Percentiles rank a stretch among this genome's conserved stretches.
phyloP scores from a whole-genome alignment of 2,797 vertebrate species.

The Caiman crocodilus region DNA sequence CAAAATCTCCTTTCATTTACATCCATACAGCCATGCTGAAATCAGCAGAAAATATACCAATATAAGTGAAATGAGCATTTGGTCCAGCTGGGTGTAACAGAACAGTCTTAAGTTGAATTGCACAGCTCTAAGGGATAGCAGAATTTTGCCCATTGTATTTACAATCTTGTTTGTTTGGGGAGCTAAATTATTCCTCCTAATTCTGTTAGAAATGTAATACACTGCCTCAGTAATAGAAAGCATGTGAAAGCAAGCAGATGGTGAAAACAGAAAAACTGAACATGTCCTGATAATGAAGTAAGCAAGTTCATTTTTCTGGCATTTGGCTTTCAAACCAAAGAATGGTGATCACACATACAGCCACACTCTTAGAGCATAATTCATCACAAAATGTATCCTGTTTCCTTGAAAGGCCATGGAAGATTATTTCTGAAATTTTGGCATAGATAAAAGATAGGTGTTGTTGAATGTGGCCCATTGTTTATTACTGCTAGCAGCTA shows the following conservation, averaged over 20 bases:
- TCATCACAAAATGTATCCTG: conserved; percentile 63
- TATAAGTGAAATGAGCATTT: conserved; percentile 41
- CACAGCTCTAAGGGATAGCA: conserved; percentile 25
- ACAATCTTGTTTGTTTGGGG: conserved; percentile 69
- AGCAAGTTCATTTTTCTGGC: conserved; percentile 77
- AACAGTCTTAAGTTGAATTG: conserved; percentile 6
- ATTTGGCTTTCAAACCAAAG: conserved; percentile 72
- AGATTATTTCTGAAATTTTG: conserved; percentile 62
- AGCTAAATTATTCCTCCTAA: conserved; percentile 73
- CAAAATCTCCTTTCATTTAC: neutral
- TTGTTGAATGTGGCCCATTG: conserved; percentile 50
- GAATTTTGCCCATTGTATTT: conserved; percentile 59
- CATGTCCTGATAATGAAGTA: conserved; percentile 74
- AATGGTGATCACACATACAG: conserved; percentile 70
- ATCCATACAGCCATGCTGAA: neutral
- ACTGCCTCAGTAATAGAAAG: conserved; percentile 69
- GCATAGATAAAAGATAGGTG: conserved; percentile 57
- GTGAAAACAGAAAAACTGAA: conserved; percentile 68
- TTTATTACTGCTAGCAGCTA: conserved; percentile 57
- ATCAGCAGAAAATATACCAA: neutral
- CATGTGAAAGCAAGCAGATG: conserved; percentile 78
- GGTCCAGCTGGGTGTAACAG: neutral
- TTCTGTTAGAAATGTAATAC: conserved; percentile 66
- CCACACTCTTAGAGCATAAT: conserved; percentile 65
- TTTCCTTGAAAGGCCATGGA: conserved; percentile 65